Conservation (phyloP, 2,888 invertebrate genomes). For the Micoletzkya japonica region DNA sequence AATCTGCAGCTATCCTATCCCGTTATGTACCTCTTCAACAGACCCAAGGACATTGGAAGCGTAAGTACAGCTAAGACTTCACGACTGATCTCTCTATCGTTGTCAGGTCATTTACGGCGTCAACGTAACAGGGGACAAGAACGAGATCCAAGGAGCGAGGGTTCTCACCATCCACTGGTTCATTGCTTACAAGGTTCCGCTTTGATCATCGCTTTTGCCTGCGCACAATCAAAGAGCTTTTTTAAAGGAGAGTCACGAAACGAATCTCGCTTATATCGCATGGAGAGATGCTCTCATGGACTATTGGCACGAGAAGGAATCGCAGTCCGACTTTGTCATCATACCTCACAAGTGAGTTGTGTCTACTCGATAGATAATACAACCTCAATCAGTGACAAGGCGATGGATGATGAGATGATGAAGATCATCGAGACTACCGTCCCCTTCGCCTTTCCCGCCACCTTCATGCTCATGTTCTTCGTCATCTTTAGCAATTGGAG, state of each 20-base stretch:
- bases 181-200: constrained; percentile 14
- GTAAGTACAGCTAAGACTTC: constrained; percentile 31
- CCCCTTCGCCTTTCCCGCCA: constrained; percentile 61
- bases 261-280: constrained; percentile 21
- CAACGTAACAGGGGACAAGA: constrained; percentile 61
- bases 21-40: constrained; percentile 61
- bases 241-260: constrained; percentile 9
- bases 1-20: constrained; percentile 63
- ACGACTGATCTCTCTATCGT: not conserved
- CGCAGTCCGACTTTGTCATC: constrained; percentile 54
- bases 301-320: constrained; percentile 55
- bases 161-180: constrained; percentile 61
- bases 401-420: constrained; percentile 63
- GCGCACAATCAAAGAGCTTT: not conserved
- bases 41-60: constrained; percentile 62
- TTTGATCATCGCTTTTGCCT: not conserved
- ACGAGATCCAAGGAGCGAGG: constrained; percentile 61
- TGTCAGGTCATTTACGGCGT: constrained; percentile 60
- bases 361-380: not conserved
- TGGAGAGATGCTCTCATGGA: constrained; percentile 49
- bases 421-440: constrained; percentile 61
- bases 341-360: constrained; percentile 61
- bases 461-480: constrained; percentile 57
- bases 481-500: constrained; percentile 59
- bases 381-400: constrained; percentile 52